Percentiles rank a stretch among this genome's conserved stretches.
These are phyloP conservation scores for Leptobrachium ailaonicum DNA, from an alignment of 2,113 vertebrate species.

Conservation along the genomic window DNA sequence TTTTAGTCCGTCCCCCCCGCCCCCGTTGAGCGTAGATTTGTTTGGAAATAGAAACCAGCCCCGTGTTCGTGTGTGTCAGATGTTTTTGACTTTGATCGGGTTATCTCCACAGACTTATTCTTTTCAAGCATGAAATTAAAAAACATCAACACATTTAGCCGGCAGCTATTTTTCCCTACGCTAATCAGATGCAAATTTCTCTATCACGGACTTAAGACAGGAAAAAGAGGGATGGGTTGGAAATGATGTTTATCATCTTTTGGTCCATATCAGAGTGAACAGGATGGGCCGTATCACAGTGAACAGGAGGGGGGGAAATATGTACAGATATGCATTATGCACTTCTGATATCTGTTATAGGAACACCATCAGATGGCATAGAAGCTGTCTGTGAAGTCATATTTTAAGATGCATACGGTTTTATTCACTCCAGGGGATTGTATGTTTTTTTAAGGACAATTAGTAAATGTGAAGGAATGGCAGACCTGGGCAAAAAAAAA, in stretches of 20 bases:
- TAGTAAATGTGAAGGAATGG: too few relatives aligned
- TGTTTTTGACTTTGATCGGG: slow-evolving; percentile 38
- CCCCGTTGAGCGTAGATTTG: not conserved
- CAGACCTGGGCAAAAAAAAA: too few relatives aligned
- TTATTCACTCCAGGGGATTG: too few relatives aligned
- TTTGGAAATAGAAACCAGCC: not conserved
- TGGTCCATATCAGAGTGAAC: not conserved
- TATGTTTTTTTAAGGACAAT: too few relatives aligned
- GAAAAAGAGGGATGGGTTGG: not conserved
- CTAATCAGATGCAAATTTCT: slow-evolving; percentile 43
- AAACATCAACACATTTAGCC: slow-evolving; percentile 40
- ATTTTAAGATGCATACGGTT: too few relatives aligned
- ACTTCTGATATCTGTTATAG: too few relatives aligned
- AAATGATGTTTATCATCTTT: not conserved
- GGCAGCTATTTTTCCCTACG: slow-evolving; percentile 42
- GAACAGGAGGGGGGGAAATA: too few relatives aligned
- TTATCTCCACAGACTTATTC: slow-evolving; percentile 35
- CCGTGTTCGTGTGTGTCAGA: not conserved
- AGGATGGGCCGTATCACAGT: too few relatives aligned
- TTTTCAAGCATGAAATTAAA: slow-evolving; percentile 46
- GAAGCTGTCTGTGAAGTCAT: too few relatives aligned
- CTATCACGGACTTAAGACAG: slow-evolving; percentile 1
- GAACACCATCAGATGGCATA: too few relatives aligned
- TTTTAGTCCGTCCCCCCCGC: too few relatives aligned
- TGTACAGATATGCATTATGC: too few relatives aligned